phyloP scores from a whole-genome alignment of 2,797 vertebrate genomes.

The Crenuchus spilurus region DNA sequence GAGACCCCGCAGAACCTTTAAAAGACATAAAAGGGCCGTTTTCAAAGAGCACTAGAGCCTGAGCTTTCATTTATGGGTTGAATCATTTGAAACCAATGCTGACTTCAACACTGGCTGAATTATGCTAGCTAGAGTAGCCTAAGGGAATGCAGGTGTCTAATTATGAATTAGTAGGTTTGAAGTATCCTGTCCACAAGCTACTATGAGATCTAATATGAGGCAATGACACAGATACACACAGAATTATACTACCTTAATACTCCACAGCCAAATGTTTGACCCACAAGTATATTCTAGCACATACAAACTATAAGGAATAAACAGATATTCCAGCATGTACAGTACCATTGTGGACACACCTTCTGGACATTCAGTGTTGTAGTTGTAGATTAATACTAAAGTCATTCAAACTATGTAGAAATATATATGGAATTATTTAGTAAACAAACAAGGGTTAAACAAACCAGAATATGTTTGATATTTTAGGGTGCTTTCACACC shows the following conservation, averaged over 20 bases:
- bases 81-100: conserved; percentile 7
- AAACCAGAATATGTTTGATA: no score
- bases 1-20: not conserved
- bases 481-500: no score
- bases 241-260: not conserved
- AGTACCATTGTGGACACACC: no score
- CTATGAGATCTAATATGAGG: not conserved
- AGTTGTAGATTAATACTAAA: no score
- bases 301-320: not conserved
- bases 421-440: no score
- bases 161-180: conserved; percentile 31
- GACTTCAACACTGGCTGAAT: not conserved
- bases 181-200: conserved; percentile 22
- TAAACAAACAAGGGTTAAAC: no score
- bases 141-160: conserved; percentile 7
- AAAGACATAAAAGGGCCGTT: conserved; percentile 12
- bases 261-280: not conserved
- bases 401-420: no score
- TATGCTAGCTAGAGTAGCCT: not conserved
- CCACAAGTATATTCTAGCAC: not conserved
- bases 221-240: not conserved
- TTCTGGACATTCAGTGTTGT: no score
- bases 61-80: not conserved
- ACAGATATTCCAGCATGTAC: no score
- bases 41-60: not conserved